Conservation (phyloP, 1,140 invertebrate species). For the Caenorhabditis remanei region DNA sequence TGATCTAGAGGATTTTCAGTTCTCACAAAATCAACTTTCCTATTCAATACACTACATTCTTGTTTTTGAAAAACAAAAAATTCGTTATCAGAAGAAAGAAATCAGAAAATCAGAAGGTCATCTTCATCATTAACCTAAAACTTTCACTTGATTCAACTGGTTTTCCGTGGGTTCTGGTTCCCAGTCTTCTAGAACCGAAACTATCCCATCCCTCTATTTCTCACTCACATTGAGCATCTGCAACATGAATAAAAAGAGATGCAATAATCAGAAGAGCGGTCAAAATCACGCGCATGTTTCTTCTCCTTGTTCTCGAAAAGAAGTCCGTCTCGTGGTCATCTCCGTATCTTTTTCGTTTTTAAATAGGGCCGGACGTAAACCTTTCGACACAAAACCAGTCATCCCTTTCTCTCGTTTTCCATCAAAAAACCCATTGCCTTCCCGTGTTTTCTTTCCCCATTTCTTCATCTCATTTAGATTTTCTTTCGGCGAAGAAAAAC, state of each 20-base stretch:
- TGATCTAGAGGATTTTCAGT: too few relatives aligned
- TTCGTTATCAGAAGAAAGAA: not conserved
- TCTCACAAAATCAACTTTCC: too few relatives aligned
- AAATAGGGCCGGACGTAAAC: not conserved
- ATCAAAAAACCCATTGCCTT: too few relatives aligned
- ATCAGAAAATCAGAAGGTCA: not conserved
- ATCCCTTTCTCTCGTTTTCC: not conserved
- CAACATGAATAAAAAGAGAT: not conserved
- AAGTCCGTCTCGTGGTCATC: conserved; percentile 7
- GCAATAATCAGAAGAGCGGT: conserved; percentile 11
- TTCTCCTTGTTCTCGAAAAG: not conserved
- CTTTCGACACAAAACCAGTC: conserved; percentile 33
- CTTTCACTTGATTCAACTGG: too few relatives aligned
- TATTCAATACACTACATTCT: not conserved
- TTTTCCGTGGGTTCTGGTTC: too few relatives aligned
- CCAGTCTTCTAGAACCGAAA: too few relatives aligned
- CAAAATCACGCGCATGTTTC: conserved; percentile 47
- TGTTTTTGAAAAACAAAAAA: not conserved
- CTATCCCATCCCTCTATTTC: not conserved
- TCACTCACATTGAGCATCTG: conserved; percentile 47
- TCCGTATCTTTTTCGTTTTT: not conserved
- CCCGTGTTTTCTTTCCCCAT: not conserved
- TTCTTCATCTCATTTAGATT: not conserved
- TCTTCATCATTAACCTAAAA: not conserved
- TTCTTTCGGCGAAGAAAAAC: conserved; percentile 16